Percentiles rank a stretch among this genome's conserved stretches.
phyloP scores from a whole-genome alignment of 2,113 vertebrate species.

The Paradoxurus hermaphroditus region DNA sequence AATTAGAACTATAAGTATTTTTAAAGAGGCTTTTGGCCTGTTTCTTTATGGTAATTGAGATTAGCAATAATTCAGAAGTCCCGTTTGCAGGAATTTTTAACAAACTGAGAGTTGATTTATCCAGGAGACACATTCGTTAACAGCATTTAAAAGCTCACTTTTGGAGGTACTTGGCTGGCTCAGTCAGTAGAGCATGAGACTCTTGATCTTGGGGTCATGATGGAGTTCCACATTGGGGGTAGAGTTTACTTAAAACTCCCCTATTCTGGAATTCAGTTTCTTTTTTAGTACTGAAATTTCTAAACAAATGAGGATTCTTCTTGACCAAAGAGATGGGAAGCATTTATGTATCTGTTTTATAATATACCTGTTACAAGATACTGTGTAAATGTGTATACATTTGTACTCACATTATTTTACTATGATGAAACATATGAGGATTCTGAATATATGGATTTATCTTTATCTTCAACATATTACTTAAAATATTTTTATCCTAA shows the following conservation, averaged over 20 bases:
- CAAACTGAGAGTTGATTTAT: not conserved
- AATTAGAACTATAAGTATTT: not conserved
- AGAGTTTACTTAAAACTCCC: not conserved
- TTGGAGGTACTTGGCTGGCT: not conserved
- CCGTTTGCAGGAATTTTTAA: not conserved
- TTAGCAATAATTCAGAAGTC: not conserved
- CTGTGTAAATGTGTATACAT: not conserved
- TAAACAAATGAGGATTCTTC: not conserved
- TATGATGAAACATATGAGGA: not conserved
- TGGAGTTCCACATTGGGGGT: not conserved
- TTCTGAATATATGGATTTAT: not conserved
- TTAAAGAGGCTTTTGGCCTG: not conserved
- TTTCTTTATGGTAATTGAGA: not conserved
- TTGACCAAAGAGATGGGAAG: not conserved
- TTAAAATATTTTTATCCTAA: not conserved
- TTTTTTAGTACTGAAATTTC: not conserved
- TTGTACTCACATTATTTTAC: not conserved
- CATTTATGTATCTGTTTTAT: not conserved
- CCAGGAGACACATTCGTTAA: not conserved
- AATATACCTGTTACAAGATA: not conserved
- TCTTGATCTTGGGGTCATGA: not conserved
- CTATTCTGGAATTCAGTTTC: not conserved
- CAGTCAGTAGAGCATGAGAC: not conserved
- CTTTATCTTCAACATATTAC: not conserved
- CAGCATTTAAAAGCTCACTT: not conserved